Evolutionary conservation across 2,797 vertebrate species (phyloP).

Genomic region (Corythornis leucogaster): DNA sequence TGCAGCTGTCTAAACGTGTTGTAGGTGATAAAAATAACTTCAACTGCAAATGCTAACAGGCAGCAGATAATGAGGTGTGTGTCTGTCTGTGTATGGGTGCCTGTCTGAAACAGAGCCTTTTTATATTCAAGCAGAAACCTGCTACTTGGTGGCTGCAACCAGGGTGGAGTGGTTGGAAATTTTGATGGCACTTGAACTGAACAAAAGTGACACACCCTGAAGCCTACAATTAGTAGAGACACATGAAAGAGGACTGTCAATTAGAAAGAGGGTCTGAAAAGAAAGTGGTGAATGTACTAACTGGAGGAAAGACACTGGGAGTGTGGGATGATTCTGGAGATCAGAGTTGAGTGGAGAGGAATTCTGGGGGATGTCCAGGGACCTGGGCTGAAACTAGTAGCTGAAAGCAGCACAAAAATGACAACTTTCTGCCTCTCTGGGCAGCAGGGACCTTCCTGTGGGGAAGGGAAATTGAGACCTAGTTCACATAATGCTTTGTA

Average conservation of each 20-base stretch:
- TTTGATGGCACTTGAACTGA: background rate
- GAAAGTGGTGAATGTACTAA: background rate
- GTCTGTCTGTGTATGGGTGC: rapidly evolving
- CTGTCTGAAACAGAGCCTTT: background rate
- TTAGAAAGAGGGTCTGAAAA: background rate
- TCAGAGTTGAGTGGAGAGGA: background rate
- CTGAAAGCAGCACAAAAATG: background rate
- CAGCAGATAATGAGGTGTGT: background rate
- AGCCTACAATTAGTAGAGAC: background rate
- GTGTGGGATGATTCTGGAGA: background rate
- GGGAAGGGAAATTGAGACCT: background rate
- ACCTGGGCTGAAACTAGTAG: background rate
- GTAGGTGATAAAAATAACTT: background rate
- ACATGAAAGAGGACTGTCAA: background rate
- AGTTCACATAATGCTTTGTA: background rate
- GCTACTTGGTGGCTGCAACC: background rate
- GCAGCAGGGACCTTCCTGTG: background rate
- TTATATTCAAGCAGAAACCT: background rate
- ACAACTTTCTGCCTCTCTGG: background rate
- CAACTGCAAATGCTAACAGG: background rate
- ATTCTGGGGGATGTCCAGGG: background rate
- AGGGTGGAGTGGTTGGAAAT: rapidly evolving
- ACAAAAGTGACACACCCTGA: background rate
- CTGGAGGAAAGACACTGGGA: background rate
- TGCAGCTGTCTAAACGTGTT: background rate